A percentile compares a stretch with the other conserved stretches of the same genome.
These are phyloP conservation scores for Sycophila sp. DNA, from an alignment of 1,140 invertebrate species.

Conservation along the genomic window DNA sequence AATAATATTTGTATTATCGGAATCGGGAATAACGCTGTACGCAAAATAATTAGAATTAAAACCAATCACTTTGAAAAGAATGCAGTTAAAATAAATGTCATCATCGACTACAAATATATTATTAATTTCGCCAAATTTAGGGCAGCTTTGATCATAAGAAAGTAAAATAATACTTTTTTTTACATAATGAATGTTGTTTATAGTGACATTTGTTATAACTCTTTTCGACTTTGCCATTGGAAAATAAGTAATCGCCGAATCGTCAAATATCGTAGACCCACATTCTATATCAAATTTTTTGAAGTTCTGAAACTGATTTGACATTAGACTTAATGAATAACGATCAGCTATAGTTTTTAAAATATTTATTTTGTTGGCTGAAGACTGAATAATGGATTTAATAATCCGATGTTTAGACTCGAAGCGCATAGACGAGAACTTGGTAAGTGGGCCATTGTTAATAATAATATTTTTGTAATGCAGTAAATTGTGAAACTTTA, in stretches of 20 bases:
- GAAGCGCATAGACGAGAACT: constrained; percentile 12
- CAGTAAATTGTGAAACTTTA: constrained; percentile 14
- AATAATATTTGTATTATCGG: too few species aligned
- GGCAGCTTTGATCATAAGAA: background rate
- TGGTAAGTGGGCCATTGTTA: background rate
- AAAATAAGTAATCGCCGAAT: background rate
- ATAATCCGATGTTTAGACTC: constrained; percentile 15
- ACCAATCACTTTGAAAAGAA: background rate
- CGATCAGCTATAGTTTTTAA: background rate
- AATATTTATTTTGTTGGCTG: too few species aligned
- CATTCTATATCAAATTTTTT: background rate
- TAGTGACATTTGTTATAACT: too few species aligned
- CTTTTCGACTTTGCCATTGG: background rate
- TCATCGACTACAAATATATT: background rate
- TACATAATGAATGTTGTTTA: too few species aligned
- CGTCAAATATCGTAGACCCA: background rate
- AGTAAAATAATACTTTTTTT: too few species aligned
- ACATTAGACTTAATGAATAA: constrained; percentile 4
- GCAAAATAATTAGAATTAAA: background rate
- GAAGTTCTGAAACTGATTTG: background rate
- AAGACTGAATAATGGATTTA: background rate
- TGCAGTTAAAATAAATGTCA: too few species aligned
- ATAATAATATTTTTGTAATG: constrained; percentile 14
- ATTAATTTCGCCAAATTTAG: background rate
- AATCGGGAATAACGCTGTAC: background rate